Evolutionary conservation across 2,888 invertebrate species (phyloP), one percentile per base, ranked within the genome.

Genomic region (Sipha maydis): DNA sequence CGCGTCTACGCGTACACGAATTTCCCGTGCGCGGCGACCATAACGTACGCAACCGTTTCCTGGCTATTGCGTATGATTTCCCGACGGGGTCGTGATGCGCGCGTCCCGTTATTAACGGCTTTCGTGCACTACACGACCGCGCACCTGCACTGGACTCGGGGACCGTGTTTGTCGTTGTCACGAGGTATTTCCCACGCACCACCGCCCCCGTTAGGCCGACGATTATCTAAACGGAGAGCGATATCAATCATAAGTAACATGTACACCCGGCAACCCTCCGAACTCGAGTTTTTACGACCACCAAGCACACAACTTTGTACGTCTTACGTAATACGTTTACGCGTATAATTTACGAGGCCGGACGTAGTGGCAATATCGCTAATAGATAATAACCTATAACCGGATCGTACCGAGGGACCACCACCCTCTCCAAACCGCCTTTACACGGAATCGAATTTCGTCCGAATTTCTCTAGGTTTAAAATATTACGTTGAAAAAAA

Each of bases 71-170:
- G 31, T 54, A 54, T 78, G 78, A 78, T 78, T 78, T 78, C 78
- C 78, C 78, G 31, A 56, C 78, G 78, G 78, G 78, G 78, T 78
- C 56, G 61, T 79, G 61, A 61, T 17, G 54, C 25, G 61, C 61
- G 31, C 31, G 25, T 25, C 79, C 34, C 61, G 34, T 56, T 61
- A 56, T 56, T 78, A 77, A 78, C 78, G 34, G 79, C 25, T 61
- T 79, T 31, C 79, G 25, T 61, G 14, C 17, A 3, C 3, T 61
- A 61, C 8, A 7, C 3, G 4, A 54, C 25, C 61, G 61, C 61
- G 48, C 14, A 48, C 61, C 61, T 25, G 61, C 61, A 61, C 7
- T 61, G 21, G 61, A 7, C 21, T 25, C 61, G 21, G 61, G 61
- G 61, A 61, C 61, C 48, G 25, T 21, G 54, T 54, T 7, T 14